Evolutionary conservation across 2,888 invertebrate genomes (phyloP), one percentile per base, ranked within the genome.

Genomic region (Drosophila sordidula): DNA sequence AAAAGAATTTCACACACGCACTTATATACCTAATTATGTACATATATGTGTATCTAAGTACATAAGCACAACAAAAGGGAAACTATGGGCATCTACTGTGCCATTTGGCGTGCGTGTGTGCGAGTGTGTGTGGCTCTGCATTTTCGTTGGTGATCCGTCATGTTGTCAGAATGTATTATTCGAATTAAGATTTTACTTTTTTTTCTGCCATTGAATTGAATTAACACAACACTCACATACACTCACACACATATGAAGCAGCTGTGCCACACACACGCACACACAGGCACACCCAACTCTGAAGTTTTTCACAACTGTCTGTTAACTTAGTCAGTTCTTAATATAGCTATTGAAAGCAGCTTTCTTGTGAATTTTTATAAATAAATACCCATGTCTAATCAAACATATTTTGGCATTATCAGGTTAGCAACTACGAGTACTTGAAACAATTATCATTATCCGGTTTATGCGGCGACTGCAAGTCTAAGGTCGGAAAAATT

Each of bases 91-190:
- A 78, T 75, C 65, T 52, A 73, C 50, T 51, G 42, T 41, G 50
- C 62, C 55, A 52, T 74, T 39, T 62, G 54, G 12, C 22, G 41
- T 41, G 51, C 47, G 59, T 59, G 62, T 63, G 62, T 36, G 42
- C 59, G 54, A 42, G 66, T 29, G 74, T 75, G 70, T 78, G 70
- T 77, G 74, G 76, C 74, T 83, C 78, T 80, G 88, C 79, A 90
- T 89, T 90, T 89, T 89, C 83, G 87, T 86, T 86, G 92, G 92
- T 92, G 92, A 92, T 92, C 92, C 92, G 92, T 92, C 92, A 92
- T 91, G 90, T 91, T 92, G 92, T 92, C 92, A 92, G 91, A 91
- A 92, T 90, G 91, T 91, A 92, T 92, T 92, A 92, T 91, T 90
- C 91, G 91, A 92, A 92, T 92, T 92, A 92, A 92, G 91, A 92